Conservation (phyloP, 2,888 invertebrate species). For the Calameuta pallipes region DNA sequence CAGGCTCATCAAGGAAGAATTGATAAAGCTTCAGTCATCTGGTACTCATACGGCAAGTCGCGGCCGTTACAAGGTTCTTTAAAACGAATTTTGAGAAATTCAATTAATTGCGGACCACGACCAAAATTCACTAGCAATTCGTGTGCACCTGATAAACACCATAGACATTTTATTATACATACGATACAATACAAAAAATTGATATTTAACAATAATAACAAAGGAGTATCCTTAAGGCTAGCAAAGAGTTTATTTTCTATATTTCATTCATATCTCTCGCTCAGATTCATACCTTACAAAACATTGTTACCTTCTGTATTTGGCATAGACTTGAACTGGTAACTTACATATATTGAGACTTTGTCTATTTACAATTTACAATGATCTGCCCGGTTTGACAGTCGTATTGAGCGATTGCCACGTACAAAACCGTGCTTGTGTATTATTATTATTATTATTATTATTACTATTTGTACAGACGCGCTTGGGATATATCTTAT, state of each 20-base stretch:
- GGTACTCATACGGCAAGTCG: constrained; percentile 87
- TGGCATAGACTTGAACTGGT: constrained; percentile 25
- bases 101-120: neutral
- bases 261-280: neutral
- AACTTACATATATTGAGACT: constrained; percentile 32
- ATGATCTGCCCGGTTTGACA: constrained; percentile 15
- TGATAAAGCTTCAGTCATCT: constrained; percentile 89
- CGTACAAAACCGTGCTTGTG: neutral
- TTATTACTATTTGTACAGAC: neutral
- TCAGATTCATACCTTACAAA: neutral
- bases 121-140: neutral
- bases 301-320: neutral
- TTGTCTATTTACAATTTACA: constrained; percentile 41
- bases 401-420: neutral
- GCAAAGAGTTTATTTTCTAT: neutral
- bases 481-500: neutral
- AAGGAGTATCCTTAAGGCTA: constrained; percentile 29
- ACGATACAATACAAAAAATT: constrained; percentile 37
- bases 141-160: neutral
- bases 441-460: neutral
- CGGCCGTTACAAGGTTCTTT: constrained; percentile 94
- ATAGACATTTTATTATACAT: constrained; percentile 43
- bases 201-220: constrained; percentile 44
- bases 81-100: constrained; percentile 47
- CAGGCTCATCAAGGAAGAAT: constrained; percentile 96